Evolutionary conservation across 2,797 vertebrate genomes (phyloP).

Genomic region (Acanthopagrus latus): DNA sequence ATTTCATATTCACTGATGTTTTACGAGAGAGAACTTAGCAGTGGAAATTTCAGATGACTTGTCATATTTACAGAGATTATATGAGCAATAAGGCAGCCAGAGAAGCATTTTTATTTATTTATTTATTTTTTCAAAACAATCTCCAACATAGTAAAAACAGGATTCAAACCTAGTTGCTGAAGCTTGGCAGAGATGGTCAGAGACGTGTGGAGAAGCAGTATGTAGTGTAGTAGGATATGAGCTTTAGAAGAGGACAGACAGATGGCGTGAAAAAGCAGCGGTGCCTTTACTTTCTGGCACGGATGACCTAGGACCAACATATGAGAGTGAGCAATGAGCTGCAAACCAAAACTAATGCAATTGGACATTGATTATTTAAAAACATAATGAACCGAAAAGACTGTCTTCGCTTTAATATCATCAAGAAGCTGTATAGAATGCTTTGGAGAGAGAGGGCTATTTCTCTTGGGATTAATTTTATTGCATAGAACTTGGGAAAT

Average conservation of each 20-base stretch:
- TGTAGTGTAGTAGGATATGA: conserved; percentile 32
- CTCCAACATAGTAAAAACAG: not conserved
- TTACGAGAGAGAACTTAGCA: conserved; percentile 30
- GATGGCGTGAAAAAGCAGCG: conserved; percentile 59
- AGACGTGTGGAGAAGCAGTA: conserved; percentile 21
- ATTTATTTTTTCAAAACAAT: not conserved
- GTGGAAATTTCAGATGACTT: conserved; percentile 47
- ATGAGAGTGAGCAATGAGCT: conserved; percentile 34
- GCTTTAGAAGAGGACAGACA: conserved; percentile 45
- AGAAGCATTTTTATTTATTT: conserved; percentile 1
- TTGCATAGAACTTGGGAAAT: too few species aligned
- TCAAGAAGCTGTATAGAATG: conserved; percentile 1
- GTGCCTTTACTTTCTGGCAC: conserved; percentile 42
- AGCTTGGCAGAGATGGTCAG: conserved; percentile 29
- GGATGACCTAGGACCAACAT: conserved; percentile 56
- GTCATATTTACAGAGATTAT: conserved; percentile 54
- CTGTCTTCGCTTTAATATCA: conserved; percentile 10
- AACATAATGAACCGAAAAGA: conserved; percentile 53
- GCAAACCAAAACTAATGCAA: conserved; percentile 67
- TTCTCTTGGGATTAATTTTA: not conserved
- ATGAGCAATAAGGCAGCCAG: conserved; percentile 20
- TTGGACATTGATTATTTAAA: conserved; percentile 63
- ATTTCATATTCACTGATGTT: conserved; percentile 58
- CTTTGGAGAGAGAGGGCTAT: not conserved
- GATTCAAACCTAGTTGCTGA: conserved; percentile 13